Evolutionary conservation across 1,140 invertebrate species (phyloP).

Genomic region (Pogonognathellus flavescens): DNA sequence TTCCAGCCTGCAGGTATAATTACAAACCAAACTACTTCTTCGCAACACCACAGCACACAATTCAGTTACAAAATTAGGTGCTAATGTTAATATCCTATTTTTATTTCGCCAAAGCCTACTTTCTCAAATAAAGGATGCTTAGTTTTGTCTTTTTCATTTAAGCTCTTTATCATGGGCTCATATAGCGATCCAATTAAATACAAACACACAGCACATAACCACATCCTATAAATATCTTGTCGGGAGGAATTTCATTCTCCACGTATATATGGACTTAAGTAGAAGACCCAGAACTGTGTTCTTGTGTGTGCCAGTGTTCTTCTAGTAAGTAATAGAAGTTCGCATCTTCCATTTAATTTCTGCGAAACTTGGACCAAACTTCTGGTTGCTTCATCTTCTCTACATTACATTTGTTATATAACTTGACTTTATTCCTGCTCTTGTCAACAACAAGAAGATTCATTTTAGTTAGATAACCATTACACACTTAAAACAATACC

Average conservation of each 20-base stretch:
- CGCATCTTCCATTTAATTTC: not conserved
- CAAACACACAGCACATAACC: conserved; percentile 1
- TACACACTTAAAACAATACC: conserved; percentile 25
- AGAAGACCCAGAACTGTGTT: not conserved
- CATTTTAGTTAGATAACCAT: conserved; percentile 24
- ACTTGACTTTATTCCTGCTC: not conserved
- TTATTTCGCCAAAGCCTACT: conserved; percentile 4
- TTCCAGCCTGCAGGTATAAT: conserved; percentile 21
- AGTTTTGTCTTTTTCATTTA: conserved; percentile 5
- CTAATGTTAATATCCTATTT: conserved; percentile 43
- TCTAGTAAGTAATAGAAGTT: not conserved
- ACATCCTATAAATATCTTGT: conserved; percentile 35
- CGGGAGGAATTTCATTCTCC: no score
- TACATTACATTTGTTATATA: no score
- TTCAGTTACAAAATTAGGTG: not conserved
- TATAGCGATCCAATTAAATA: conserved; percentile 37
- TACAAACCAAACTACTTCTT: not conserved
- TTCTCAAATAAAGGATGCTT: conserved; percentile 7
- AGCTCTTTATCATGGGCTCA: conserved; percentile 22
- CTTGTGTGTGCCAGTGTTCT: not conserved
- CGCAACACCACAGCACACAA: not conserved
- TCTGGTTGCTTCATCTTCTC: no score
- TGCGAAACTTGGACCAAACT: no score
- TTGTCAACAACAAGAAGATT: not conserved
- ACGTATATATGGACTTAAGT: no score